phyloP scores from a whole-genome alignment of 2,888 invertebrate species.

The Cephus sareptanus region DNA sequence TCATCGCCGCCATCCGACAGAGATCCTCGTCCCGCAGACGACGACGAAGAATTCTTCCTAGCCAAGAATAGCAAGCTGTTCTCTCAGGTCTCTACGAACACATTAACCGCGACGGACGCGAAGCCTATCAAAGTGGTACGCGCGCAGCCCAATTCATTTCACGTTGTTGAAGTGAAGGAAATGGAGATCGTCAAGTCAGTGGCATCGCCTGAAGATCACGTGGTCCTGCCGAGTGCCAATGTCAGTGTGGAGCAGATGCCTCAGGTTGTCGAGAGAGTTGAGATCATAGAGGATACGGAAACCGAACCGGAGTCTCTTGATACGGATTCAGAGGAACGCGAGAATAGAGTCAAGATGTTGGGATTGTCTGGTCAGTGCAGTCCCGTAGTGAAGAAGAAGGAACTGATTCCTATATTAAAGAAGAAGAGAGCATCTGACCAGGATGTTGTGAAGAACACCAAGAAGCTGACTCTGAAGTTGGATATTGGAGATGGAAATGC shows the following conservation, averaged over 20 bases:
- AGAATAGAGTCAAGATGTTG: constrained; percentile 24
- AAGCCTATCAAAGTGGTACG: constrained; percentile 24
- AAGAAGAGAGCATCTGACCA: constrained; percentile 30
- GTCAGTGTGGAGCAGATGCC: constrained; percentile 58
- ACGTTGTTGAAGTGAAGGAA: constrained; percentile 77
- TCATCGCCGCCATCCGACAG: constrained; percentile 37
- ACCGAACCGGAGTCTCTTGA: constrained; percentile 59
- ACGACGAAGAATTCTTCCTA: constrained; percentile 64
- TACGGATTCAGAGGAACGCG: constrained; percentile 52
- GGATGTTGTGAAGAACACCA: constrained; percentile 27
- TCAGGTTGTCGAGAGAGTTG: constrained; percentile 65
- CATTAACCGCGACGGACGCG: constrained; percentile 36
- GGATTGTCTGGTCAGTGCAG: neutral
- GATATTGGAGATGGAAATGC: constrained; percentile 33
- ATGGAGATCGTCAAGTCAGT: constrained; percentile 76
- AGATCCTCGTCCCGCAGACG: constrained; percentile 28
- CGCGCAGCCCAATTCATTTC: constrained; percentile 64
- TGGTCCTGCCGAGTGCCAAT: constrained; percentile 57
- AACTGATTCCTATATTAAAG: constrained; percentile 44
- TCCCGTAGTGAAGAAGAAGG: constrained; percentile 27
- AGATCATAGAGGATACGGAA: constrained; percentile 66
- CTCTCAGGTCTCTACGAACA: constrained; percentile 74
- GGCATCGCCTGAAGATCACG: constrained; percentile 67
- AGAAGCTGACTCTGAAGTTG: constrained; percentile 49
- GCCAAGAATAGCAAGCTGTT: constrained; percentile 77